Base-by-base conservation (phyloP, 2,797 vertebrate genomes). In the Eurystomus glaucurus region DNA sequence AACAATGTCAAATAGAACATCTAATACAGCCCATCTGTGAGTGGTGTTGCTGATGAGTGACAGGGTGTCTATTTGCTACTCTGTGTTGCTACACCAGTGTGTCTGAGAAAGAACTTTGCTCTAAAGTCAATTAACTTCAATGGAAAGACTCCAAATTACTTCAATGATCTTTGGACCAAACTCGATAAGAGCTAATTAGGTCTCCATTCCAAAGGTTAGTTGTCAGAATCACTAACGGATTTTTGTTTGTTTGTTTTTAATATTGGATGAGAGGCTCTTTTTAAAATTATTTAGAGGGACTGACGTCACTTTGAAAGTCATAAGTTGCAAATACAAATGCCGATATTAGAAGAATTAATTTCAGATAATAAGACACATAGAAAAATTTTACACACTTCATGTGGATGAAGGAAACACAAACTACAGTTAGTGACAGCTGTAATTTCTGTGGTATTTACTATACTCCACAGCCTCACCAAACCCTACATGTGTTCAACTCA, bases 111-210 rank as follows among this genome's bases (percentile, higher is more conserved):
- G 26, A 90, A 78, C 58, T 92, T 80, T 52, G 74, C 62, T 94
- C 58, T 85, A 5, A 88, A 94, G 85, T 82, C 80, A 92, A 93
- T 94, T 96, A 94, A 89, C 51, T 93, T 82, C 28, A 92, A 79
- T 72, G 70, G 76, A 93, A 92, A 90, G 82, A 72, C 61, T 90
- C 61, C 83, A 95, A 95, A 94, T 88, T 85, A 92, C 87, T 96
- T 92, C 90, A 94, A 8, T 81, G 90, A 90, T 90, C 90, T 76
- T 78, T 93, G 80, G 69, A 94, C 70, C 25, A 85, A 93, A 69
- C 51, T 94, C 91, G 88, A 33, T 95, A 94, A 81, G 91, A 94
- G 82, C 74, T 81, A 97, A 95, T 97, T 86, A 94, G 43, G 51
- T 65, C 69, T 81, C 43, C 35, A 84, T 86, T 96, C 58, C 88